Base-by-base conservation (phyloP, 2,888 invertebrate genomes). In the Stegana nigrithorax region DNA sequence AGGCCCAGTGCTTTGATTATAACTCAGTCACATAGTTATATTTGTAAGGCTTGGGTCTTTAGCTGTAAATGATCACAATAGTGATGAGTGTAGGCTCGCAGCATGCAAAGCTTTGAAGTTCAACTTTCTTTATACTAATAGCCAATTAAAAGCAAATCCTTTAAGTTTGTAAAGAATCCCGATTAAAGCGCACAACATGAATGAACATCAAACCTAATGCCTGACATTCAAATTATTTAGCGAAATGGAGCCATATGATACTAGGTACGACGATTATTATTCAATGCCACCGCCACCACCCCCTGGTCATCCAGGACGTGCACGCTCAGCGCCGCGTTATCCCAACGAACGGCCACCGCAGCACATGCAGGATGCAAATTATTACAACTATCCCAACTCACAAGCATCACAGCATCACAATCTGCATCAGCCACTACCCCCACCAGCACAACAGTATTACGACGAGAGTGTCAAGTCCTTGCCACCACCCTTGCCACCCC, bases 181-280 rank as follows among this genome's bases (percentile, higher is more conserved):
- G n/a, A n/a, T n/a, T n/a, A n/a, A n/a, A n/a, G n/a, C n/a, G n/a
- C n/a, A n/a, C n/a, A n/a, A n/a, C n/a, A n/a, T n/a, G n/a, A n/a
- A n/a, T n/a, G n/a, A n/a, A n/a, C n/a, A n/a, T n/a, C n/a, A n/a
- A n/a, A n/a, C n/a, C n/a, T n/a, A 51, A 51, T 26, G n/a, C 27
- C 27, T 25, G 17, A 64, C 14, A 67, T 73, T 66, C 10, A 60
- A 69, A 72, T 64, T 73, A 67, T 80, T 67, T 80, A 85, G 85
- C 81, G 85, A 85, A 75, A 82, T 85, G 85, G 85, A 83, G 85
- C 80, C 84, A 73, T 84, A 82, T 72, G 83, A 83, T 67, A 73
- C 72, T 70, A 78, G 79, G 61, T 84, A 83, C 70, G 80, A 81
- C 66, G 80, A 82, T 63, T 83, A 78, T 71, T 84, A 84, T 68